These are phyloP conservation scores for Aspidoscelis tigris DNA, from an alignment of 2,113 vertebrate species.

Conservation along the genomic window DNA sequence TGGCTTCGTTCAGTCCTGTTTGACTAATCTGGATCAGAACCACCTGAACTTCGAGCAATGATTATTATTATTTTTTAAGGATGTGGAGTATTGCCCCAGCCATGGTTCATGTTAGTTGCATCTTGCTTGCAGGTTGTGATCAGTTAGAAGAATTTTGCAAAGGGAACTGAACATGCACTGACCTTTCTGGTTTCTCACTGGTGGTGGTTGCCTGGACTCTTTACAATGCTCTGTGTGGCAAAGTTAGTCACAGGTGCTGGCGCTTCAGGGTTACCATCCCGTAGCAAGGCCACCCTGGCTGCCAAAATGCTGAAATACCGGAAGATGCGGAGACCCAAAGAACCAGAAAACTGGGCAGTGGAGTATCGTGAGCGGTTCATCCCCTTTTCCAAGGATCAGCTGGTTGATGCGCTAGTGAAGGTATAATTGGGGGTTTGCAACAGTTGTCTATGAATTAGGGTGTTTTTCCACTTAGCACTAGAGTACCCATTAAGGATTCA, in stretches of 20 bases:
- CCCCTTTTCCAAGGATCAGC: conserved; percentile 71
- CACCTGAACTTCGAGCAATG: not conserved
- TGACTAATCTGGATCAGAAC: not conserved
- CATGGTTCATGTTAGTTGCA: not conserved
- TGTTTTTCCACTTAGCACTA: too few species aligned
- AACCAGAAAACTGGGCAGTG: conserved; percentile 70
- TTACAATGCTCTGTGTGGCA: conserved; percentile 60
- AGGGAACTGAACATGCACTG: not conserved
- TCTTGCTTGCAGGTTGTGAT: not conserved
- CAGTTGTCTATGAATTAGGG: too few species aligned
- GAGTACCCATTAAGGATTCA: too few species aligned
- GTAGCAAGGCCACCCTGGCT: conserved; percentile 61
- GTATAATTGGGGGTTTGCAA: conserved; percentile 40
- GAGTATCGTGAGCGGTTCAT: conserved; percentile 74
- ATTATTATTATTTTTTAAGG: not conserved
- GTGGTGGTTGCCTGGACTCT: conserved; percentile 24
- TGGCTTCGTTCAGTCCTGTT: not conserved
- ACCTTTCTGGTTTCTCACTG: not conserved
- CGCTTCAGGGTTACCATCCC: conserved; percentile 37
- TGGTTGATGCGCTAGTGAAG: conserved; percentile 70
- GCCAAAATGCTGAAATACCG: conserved; percentile 71
- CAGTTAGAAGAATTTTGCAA: not conserved
- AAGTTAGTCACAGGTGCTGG: conserved; percentile 47
- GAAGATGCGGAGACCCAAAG: conserved; percentile 72
- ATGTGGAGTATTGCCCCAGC: not conserved